Evolutionary conservation across 2,797 vertebrate species (phyloP).

Genomic region (Ctenopoma kingsleyae): DNA sequence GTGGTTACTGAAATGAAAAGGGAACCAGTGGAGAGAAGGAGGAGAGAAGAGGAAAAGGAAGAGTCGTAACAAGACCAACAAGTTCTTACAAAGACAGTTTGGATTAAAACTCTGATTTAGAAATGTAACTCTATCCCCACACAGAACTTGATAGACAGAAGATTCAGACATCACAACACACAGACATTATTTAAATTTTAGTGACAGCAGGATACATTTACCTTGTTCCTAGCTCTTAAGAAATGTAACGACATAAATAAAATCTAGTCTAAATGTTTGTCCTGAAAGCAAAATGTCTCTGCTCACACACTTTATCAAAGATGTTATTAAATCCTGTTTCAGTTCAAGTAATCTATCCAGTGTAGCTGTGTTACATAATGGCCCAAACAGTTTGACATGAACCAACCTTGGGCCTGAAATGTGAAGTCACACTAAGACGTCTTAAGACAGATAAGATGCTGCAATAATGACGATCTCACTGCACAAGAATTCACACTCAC

Average conservation of each 20-base stretch:
- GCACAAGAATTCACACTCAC: slow-evolving; percentile 31
- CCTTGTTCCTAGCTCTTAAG: neutral
- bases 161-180: neutral
- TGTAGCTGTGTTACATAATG: neutral
- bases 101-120: neutral
- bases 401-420: neutral
- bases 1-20: slow-evolving; percentile 26
- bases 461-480: slow-evolving; percentile 43
- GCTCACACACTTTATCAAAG: neutral
- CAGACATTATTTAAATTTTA: neutral
- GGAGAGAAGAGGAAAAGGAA: slow-evolving; percentile 5
- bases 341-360: neutral
- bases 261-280: neutral
- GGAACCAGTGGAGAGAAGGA: slow-evolving; percentile 1
- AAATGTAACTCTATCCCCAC: too few relatives aligned
- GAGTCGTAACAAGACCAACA: slow-evolving; percentile 14
- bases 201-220: neutral
- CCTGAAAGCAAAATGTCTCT: neutral
- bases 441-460: slow-evolving; percentile 31
- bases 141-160: neutral
- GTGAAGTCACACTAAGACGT: slow-evolving; percentile 19
- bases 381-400: neutral
- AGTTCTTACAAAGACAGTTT: slow-evolving; percentile 11
- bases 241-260: neutral
- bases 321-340: neutral